Base-by-base conservation (phyloP, 37 sponge, comb jelly and placozoan species). In the Chondrilla cf. caribensis region DNA sequence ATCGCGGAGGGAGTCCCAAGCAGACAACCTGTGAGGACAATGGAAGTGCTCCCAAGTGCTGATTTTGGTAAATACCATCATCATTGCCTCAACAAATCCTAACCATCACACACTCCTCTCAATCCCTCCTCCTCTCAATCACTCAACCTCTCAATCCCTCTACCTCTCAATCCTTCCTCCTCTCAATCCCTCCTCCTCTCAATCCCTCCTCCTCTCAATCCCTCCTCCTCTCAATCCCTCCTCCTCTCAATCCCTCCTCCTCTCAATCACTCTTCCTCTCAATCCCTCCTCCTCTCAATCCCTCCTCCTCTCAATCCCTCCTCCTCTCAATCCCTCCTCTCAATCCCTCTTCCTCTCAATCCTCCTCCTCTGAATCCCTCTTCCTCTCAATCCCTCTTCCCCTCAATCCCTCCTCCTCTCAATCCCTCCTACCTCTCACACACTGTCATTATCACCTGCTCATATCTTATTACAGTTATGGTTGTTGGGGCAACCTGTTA, bases 11-110 rank as follows among this genome's bases (percentile, higher is more conserved):
- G 11, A 47, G 51, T 14, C 6, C 11, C 51, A 14, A 11, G 6
- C 51, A 47, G 51, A 47, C 9, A 47, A 11, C 11, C 51, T 14
- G 51, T 47, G 6, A 47, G 51, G 17, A 26, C 51, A n/a, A 29
- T 94, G 29, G 94, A 94, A 64, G 60, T 90, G 0, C 70, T 94
- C 0, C 91, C 94, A 6, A 90, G 94, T 66, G 47, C 79, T 60
- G 94, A 94, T 28, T 94, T 90, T 57, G 58, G 94, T 93, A 71
- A 81, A 87, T 29, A 6, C 68, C 68, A 28, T 67, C 68, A 33
- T 33, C 68, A 33, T 33, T 4, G n/a, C n/a, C n/a, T n/a, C n/a
- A n/a, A n/a, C n/a, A n/a, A n/a, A n/a, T n/a, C n/a, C n/a, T n/a
- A n/a, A n/a, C n/a, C n/a, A n/a, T n/a, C n/a, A n/a, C n/a, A n/a